Evolutionary conservation across 1,140 invertebrate species (phyloP).

Genomic region (Plutomurus gul): DNA sequence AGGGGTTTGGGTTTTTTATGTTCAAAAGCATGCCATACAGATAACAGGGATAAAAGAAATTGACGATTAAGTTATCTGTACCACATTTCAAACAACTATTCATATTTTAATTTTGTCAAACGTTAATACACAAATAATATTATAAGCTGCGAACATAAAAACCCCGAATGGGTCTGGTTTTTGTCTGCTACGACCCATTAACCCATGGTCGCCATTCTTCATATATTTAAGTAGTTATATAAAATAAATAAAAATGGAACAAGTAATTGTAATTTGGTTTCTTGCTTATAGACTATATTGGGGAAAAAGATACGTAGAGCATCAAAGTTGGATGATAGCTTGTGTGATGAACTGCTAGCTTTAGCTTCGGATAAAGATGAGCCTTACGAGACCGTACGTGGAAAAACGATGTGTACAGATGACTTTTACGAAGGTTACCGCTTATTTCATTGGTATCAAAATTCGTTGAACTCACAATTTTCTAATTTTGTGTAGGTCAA

Average conservation of each 20-base stretch:
- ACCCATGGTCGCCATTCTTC: too few species aligned
- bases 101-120: too few species aligned
- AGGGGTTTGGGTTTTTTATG: too few species aligned
- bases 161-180: too few species aligned
- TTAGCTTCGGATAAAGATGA: conserved; percentile 72
- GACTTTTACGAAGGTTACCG: conserved; percentile 93
- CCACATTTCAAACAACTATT: too few species aligned
- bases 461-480: not conserved
- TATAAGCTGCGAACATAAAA: too few species aligned
- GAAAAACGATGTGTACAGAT: conserved; percentile 93
- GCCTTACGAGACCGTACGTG: conserved; percentile 82
- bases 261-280: not conserved
- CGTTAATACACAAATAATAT: too few species aligned
- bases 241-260: not conserved
- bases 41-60: too few species aligned
- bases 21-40: too few species aligned
- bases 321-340: conserved; percentile 77
- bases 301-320: conserved; percentile 82
- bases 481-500: conserved; percentile 66
- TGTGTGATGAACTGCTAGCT: conserved; percentile 76
- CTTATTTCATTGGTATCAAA: not conserved
- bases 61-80: too few species aligned
- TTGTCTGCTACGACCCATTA: too few species aligned
- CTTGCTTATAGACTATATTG: conserved; percentile 72
- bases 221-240: too few species aligned